These are phyloP conservation scores for Falco naumanni DNA, from an alignment of 2,797 vertebrate species.

Conservation along the genomic window DNA sequence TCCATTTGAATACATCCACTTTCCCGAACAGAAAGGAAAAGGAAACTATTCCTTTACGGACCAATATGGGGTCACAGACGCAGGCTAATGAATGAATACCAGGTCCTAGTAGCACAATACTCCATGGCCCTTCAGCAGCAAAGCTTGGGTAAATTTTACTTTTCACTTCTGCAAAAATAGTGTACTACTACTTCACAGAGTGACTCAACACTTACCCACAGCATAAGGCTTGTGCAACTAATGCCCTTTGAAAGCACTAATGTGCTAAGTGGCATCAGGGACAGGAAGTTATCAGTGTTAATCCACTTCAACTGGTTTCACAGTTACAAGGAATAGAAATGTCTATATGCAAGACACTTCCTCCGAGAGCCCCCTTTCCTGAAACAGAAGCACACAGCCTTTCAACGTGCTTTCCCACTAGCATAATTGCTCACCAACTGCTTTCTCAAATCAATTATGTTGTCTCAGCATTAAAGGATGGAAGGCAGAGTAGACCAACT, in stretches of 20 bases:
- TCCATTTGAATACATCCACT: not conserved
- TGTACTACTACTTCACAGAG: not conserved
- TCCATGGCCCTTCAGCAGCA: not conserved
- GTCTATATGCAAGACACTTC: constrained; percentile 35
- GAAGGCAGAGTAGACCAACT: constrained; percentile 54
- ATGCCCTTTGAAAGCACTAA: constrained; percentile 37
- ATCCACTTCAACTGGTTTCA: constrained; percentile 29
- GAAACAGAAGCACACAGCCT: constrained; percentile 8
- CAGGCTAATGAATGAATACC: not conserved
- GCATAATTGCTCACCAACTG: constrained; percentile 54
- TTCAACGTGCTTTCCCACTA: constrained; percentile 23
- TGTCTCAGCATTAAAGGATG: constrained; percentile 50
- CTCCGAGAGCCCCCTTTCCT: constrained; percentile 33
- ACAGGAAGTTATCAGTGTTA: constrained; percentile 43
- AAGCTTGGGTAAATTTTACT: not conserved
- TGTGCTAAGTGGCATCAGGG: constrained; percentile 43
- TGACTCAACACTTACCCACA: not conserved
- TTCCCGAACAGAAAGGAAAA: not conserved
- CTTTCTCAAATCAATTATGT: constrained; percentile 66
- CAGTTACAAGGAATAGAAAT: constrained; percentile 19
- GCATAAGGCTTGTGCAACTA: not conserved
- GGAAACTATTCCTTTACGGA: not conserved
- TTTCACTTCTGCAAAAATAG: not conserved
- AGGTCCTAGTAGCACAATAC: not conserved
- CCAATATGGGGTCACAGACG: not conserved